Percentiles rank a stretch among this genome's conserved stretches.
Conservation (phyloP, 2,113 vertebrate genomes). For the Nothocercus julius region DNA sequence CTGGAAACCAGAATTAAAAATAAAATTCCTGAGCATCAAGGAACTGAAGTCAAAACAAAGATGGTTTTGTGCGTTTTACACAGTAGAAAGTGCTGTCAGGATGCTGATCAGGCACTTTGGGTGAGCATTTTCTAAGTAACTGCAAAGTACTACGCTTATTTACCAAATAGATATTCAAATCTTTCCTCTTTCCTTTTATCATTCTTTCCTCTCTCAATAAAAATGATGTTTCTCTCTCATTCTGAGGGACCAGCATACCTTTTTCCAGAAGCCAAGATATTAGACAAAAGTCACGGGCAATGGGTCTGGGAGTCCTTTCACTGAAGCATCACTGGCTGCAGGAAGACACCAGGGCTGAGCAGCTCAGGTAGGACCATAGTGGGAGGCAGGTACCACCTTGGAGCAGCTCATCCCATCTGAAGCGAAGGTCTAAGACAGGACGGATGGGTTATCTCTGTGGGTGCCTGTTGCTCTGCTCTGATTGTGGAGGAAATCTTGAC, state of each 20-base stretch:
- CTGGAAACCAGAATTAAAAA: constrained; percentile 1
- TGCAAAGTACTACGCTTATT: neutral
- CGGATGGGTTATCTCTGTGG: neutral
- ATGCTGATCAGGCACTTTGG: neutral
- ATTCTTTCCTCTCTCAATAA: neutral
- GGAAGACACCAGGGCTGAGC: neutral
- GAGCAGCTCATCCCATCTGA: neutral
- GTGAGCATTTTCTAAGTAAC: neutral
- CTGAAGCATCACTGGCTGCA: too few species aligned
- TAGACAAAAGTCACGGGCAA: neutral
- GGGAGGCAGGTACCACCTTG: neutral
- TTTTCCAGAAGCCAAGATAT: neutral
- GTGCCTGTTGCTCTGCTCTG: neutral
- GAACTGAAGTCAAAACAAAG: neutral
- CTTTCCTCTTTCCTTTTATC: neutral
- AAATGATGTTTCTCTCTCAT: neutral
- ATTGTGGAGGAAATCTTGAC: neutral
- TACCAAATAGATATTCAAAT: neutral
- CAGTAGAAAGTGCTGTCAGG: neutral
- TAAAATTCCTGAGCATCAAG: neutral
- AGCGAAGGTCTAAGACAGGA: neutral
- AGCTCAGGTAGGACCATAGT: accelerated
- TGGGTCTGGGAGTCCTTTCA: too few species aligned
- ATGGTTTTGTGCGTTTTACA: neutral
- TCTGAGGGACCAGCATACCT: neutral